Conservation (phyloP, 2,888 invertebrate species). For the Uropetala carovei region DNA sequence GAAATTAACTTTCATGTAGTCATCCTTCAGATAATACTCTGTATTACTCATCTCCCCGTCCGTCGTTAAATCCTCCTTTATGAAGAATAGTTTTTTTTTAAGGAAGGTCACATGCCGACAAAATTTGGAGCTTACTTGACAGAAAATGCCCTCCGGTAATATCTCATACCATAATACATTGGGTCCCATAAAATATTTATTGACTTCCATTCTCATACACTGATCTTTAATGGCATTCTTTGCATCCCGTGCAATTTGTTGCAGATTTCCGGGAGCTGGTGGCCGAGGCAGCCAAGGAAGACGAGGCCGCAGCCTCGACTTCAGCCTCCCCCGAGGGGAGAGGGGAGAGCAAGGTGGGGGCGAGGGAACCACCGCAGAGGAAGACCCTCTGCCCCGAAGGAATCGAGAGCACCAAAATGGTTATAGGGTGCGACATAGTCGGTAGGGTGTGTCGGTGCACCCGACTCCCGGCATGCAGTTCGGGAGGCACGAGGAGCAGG, state of each 20-base stretch:
- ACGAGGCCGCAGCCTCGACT: neutral
- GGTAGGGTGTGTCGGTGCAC: slow-evolving; percentile 46
- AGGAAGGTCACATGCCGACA: too few species aligned
- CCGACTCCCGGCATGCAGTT: slow-evolving; percentile 20
- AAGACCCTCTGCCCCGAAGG: neutral
- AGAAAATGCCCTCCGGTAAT: too few species aligned
- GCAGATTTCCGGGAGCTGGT: neutral
- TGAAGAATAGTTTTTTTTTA: too few species aligned
- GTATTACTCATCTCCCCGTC: too few species aligned
- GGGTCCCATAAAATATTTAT: too few species aligned
- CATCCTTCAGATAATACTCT: too few species aligned
- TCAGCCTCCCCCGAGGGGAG: neutral
- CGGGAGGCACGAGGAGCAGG: neutral
- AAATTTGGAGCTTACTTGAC: too few species aligned
- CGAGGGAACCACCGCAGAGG: neutral
- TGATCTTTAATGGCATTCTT: too few species aligned
- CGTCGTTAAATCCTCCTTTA: too few species aligned
- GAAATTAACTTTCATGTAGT: too few species aligned
- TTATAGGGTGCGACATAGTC: slow-evolving; percentile 38
- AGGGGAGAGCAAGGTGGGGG: neutral
- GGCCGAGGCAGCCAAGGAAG: neutral
- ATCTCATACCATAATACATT: too few species aligned
- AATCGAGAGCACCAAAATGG: neutral
- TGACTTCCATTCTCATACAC: too few species aligned
- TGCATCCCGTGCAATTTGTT: neutral